A percentile compares a stretch with the other conserved stretches of the same genome.
phyloP scores from a whole-genome alignment of 2,797 vertebrate genomes.

The Bradypodion ventrale region DNA sequence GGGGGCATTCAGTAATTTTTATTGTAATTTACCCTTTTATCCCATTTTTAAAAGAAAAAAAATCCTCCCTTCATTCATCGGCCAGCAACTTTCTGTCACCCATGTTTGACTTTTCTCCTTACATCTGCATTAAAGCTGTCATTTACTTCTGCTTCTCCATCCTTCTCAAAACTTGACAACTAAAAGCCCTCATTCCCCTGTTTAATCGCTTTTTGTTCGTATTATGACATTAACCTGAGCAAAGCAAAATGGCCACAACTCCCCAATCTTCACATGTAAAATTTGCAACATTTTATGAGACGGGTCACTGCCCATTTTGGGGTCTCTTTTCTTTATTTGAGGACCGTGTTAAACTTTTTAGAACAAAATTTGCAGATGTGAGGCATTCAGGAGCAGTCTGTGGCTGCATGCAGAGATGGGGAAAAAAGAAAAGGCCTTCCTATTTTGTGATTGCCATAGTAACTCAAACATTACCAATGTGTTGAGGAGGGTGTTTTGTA shows the following conservation, averaged over 20 bases:
- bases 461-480: slow-evolving; percentile 86
- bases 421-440: slow-evolving; percentile 91
- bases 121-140: slow-evolving; percentile 88
- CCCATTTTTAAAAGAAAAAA: slow-evolving; percentile 79
- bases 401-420: slow-evolving; percentile 94
- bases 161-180: slow-evolving; percentile 84
- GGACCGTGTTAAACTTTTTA: slow-evolving; percentile 87
- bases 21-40: slow-evolving; percentile 88
- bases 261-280: slow-evolving; percentile 87
- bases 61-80: slow-evolving; percentile 79
- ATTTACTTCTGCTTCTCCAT: slow-evolving; percentile 76
- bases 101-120: slow-evolving; percentile 87
- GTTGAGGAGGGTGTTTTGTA: slow-evolving; percentile 43
- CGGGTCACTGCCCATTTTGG: slow-evolving; percentile 98
- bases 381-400: slow-evolving; percentile 92
- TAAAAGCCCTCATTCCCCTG: slow-evolving; percentile 83
- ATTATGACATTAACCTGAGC: slow-evolving; percentile 93
- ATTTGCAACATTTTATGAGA: slow-evolving; percentile 94
- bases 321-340: slow-evolving; percentile 88
- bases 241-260: slow-evolving; percentile 85
- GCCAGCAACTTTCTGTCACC: slow-evolving; percentile 85
- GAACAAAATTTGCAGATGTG: slow-evolving; percentile 87
- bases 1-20: slow-evolving; percentile 77
- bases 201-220: slow-evolving; percentile 84
- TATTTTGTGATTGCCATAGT: slow-evolving; percentile 96